These are phyloP conservation scores for Drosophila villosipedis DNA, from an alignment of 2,888 invertebrate species.

Conservation along the genomic window DNA sequence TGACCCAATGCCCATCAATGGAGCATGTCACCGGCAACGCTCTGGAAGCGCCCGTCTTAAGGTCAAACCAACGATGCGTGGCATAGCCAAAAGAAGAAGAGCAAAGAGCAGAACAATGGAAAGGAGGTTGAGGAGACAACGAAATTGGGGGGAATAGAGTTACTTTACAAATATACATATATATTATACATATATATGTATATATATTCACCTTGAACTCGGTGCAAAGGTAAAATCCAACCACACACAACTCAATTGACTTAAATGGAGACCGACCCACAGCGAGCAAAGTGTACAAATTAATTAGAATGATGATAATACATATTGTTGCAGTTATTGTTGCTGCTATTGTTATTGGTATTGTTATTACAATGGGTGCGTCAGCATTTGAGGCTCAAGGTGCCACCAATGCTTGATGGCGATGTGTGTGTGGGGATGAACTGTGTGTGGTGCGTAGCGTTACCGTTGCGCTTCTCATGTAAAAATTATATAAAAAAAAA, in stretches of 20 bases:
- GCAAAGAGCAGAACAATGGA: neutral
- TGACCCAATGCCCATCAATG: slow-evolving; percentile 48
- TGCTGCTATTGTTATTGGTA: slow-evolving; percentile 12
- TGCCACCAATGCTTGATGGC: neutral
- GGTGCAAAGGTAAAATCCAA: slow-evolving; percentile 14
- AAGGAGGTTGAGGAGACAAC: neutral
- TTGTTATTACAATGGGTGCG: slow-evolving; percentile 37
- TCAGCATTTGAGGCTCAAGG: neutral
- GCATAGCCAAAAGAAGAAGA: slow-evolving; percentile 12
- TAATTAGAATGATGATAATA: slow-evolving; percentile 58
- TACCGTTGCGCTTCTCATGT: slow-evolving; percentile 52
- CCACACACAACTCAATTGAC: slow-evolving; percentile 34
- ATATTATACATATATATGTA: neutral
- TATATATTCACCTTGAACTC: slow-evolving; percentile 52
- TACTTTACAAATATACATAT: neutral
- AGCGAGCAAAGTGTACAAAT: slow-evolving; percentile 44
- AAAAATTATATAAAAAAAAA: slow-evolving; percentile 23
- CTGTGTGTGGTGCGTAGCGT: slow-evolving; percentile 33
- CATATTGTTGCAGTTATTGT: slow-evolving; percentile 38
- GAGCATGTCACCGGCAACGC: slow-evolving; percentile 36
- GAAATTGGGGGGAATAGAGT: neutral
- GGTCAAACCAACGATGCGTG: slow-evolving; percentile 47
- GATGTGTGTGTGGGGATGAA: slow-evolving; percentile 12
- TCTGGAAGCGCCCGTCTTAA: slow-evolving; percentile 25
- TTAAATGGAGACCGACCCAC: slow-evolving; percentile 3